Conservation (phyloP, 2,113 vertebrate genomes). For the Origma solitaria region DNA sequence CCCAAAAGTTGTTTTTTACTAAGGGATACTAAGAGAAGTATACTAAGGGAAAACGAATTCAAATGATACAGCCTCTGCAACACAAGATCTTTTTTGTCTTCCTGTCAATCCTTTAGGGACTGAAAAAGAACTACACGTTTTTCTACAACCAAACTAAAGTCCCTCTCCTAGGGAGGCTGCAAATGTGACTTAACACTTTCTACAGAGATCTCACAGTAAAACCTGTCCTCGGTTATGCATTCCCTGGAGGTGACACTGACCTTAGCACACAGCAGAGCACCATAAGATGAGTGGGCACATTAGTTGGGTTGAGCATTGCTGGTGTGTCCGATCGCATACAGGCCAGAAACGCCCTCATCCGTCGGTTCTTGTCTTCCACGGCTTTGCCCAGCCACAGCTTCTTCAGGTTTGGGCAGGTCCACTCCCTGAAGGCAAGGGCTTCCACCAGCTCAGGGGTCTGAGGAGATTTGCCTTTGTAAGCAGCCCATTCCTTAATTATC, state of each 20-base stretch:
- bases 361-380: conserved; percentile 91
- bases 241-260: conserved; percentile 72
- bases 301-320: conserved; percentile 92
- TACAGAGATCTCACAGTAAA: neutral
- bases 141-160: neutral
- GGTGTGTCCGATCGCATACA: conserved; percentile 96
- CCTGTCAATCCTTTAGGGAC: neutral
- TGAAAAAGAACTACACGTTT: neutral
- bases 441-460: conserved; percentile 95
- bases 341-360: conserved; percentile 94
- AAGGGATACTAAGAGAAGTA: neutral
- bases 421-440: conserved; percentile 92
- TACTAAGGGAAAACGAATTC: neutral
- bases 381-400: conserved; percentile 94
- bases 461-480: conserved; percentile 95
- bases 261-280: conserved; percentile 95
- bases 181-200: neutral
- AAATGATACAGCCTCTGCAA: neutral
- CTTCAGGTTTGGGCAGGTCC: conserved; percentile 95
- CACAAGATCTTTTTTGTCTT: neutral
- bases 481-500: conserved; percentile 95
- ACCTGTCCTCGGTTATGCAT: neutral
- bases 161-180: neutral
- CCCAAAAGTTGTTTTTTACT: neutral
- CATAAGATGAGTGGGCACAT: conserved; percentile 89